Base-by-base conservation (phyloP, 2,113 vertebrate species). In the Dromas ardeola region DNA sequence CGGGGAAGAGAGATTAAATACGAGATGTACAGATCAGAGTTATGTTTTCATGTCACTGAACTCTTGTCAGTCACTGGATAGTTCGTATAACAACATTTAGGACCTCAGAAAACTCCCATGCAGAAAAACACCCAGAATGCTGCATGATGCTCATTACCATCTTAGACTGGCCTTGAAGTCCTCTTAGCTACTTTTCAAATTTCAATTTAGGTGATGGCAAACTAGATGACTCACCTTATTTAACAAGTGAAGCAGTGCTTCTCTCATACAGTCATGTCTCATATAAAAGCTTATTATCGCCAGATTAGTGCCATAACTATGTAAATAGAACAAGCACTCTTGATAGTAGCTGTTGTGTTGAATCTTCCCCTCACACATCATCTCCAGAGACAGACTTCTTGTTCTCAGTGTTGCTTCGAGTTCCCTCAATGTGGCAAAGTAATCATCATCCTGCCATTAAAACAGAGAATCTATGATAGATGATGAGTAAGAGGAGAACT, bases 301-400 rank as follows among this genome's bases (percentile, higher is more conserved):
- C 95, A 99, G 98, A 96, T 99, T 98, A 74, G 99, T 99, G 86
- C 99, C 98, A 0, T 99, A 99, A 32, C 95, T 98, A 81, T 99
- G 98, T 87, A 99, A 98, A 96, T 99, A 99, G 97, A 99, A 99
- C 78, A 99, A 98, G 88, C 99, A 99, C 97, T 99, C 99, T 86
- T 99, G 99, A 90, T 99, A 99, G 95, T 98, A 98, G 85, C 74
- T 95, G 86, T 98, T 98, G 93, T 97, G 98, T 88, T 97, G 98
- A 53, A 97, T 95, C 88, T 92, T 98, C 36, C 97, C 98, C 38
- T 99, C 99, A 1, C 98, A 98, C 73, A 98, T 97, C 78, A 99
- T 98, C 45, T 97, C 96, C 45, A 98, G 95, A 71, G 97, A 98
- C 6, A 98, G 95, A 92, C 97, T 97, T 50, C 97, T 95, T 2